Evolutionary conservation across 2,888 invertebrate species (phyloP), one percentile per base, ranked within the genome.

Genomic region (Cephalotes varians): DNA sequence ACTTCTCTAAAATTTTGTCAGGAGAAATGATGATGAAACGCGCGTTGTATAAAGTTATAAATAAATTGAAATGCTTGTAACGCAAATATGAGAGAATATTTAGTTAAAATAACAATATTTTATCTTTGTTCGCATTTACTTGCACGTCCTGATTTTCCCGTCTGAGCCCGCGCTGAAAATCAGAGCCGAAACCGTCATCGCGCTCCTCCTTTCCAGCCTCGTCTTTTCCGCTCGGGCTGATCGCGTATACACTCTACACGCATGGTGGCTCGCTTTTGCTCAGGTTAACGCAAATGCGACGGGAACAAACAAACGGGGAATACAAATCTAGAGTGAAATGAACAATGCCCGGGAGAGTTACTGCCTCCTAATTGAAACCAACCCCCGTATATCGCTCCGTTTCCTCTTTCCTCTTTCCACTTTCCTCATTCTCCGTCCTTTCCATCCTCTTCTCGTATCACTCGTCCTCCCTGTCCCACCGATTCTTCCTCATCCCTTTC

Each of bases 241-340:
- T 90, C 87, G 87, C 84, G 86, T 84, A 81, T 74, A 84, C 90
- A 88, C 88, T 87, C 90, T 74, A 84, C 90, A 88, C 88, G 88
- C 90, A 87, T 88, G 88, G 89, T 81, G 85, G 88, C 86, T 83
- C 89, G 87, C 88, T 90, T 90, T 88, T 87, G 86, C 88, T 85
- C 88, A 88, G 90, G 90, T 90, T 88, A 90, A 90, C 87, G 86
- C 85, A 87, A 88, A 90, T 87, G 89, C 90, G 89, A 91, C 88
- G 88, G 90, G 90, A 91, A 90, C 91, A 91, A 93, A 93, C 93
- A 93, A 93, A 93, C 91, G 92, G 90, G 89, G 93, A 93, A 93
- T 93, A 93, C 94, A 94, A 94, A 94, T 94, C 93, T 93, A 94
- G 93, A 94, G 93, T 93, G 93, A 94, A 93, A 93, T 93, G 94